Evolutionary conservation across 2,113 vertebrate species (phyloP).

Genomic region (Ovibos moschatus): DNA sequence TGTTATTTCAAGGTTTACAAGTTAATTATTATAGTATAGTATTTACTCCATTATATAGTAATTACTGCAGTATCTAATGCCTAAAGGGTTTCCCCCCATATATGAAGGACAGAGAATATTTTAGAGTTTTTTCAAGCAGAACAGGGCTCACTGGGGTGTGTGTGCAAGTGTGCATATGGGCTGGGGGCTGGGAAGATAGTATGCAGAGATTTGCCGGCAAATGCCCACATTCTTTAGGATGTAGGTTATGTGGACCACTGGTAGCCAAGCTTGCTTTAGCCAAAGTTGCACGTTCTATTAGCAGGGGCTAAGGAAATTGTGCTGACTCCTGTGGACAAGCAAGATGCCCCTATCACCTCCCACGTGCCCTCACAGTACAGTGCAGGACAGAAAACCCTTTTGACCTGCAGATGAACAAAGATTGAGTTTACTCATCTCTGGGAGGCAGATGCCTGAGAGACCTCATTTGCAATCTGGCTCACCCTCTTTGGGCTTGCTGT

Average conservation of each 20-base stretch:
- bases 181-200: neutral
- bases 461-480: neutral
- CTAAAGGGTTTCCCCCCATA: conserved; percentile 48
- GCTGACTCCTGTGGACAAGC: neutral
- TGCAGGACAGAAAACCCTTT: neutral
- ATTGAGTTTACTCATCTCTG: neutral
- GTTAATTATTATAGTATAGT: conserved; percentile 79
- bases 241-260: neutral
- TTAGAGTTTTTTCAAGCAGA: conserved; percentile 63
- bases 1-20: conserved; percentile 80
- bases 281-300: neutral
- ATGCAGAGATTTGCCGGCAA: neutral
- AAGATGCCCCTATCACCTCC: neutral
- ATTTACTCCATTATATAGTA: conserved; percentile 78
- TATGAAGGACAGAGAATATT: conserved; percentile 63
- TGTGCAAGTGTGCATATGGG: neutral
- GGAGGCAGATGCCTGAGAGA: neutral
- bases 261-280: neutral
- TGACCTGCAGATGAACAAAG: neutral
- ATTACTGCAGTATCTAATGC: conserved; percentile 73
- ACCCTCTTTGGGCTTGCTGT: neutral
- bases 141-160: conserved; percentile 17
- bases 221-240: neutral
- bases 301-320: neutral
- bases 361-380: neutral